A percentile compares a stretch with the other conserved stretches of the same genome.
These are phyloP conservation scores for Dromius quadrimaculatus DNA, from an alignment of 2,888 invertebrate genomes.

Conservation along the genomic window DNA sequence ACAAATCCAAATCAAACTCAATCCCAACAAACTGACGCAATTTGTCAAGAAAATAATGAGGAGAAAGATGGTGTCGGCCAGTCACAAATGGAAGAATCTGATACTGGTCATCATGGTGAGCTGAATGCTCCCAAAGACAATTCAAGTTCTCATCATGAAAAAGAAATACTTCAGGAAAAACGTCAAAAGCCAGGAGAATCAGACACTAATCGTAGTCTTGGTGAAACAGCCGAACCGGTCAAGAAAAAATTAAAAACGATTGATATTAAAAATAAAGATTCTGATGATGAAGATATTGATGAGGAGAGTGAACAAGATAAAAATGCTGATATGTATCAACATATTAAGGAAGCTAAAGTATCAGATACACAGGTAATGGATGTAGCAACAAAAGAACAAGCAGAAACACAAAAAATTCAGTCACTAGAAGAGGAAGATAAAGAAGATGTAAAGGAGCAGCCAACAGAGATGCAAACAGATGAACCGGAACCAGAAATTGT, in stretches of 20 bases:
- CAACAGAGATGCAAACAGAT: conserved; percentile 71
- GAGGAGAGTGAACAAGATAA: conserved; percentile 61
- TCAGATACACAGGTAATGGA: conserved; percentile 78
- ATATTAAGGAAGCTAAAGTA: conserved; percentile 83
- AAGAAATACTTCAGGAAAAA: conserved; percentile 68
- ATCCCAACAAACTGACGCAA: conserved; percentile 65
- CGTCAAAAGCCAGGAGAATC: conserved; percentile 81
- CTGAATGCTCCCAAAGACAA: conserved; percentile 63
- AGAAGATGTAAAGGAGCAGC: conserved; percentile 69
- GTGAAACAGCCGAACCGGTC: conserved; percentile 74
- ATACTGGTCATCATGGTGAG: conserved; percentile 76
- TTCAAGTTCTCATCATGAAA: conserved; percentile 58
- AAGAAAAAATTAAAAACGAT: conserved; percentile 74
- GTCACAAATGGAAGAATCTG: conserved; percentile 79
- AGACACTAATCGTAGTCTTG: conserved; percentile 79
- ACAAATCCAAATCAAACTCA: conserved; percentile 61
- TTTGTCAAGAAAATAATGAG: conserved; percentile 72
- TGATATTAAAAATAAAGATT: conserved; percentile 65
- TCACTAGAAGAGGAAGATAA: conserved; percentile 74
- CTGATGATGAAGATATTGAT: conserved; percentile 67
- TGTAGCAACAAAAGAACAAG: conserved; percentile 87
- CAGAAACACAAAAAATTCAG: conserved; percentile 76
- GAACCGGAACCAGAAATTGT: conserved; percentile 63
- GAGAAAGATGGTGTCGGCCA: conserved; percentile 80
- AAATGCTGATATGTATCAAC: conserved; percentile 77